These are phyloP conservation scores for Trissolcus basalis DNA, from an alignment of 1,140 invertebrate species.

Conservation along the genomic window DNA sequence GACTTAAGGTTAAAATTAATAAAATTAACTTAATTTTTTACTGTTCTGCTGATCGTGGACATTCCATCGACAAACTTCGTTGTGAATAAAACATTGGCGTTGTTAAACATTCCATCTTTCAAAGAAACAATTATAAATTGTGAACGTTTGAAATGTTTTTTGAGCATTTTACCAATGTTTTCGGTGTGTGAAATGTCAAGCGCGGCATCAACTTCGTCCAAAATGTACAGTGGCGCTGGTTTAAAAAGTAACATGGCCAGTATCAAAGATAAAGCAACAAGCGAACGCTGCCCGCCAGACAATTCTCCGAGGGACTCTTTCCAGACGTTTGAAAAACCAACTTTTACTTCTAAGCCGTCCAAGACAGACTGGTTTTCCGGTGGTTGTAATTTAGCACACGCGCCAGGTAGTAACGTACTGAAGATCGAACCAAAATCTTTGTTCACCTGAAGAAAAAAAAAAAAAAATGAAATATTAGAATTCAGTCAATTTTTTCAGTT, in stretches of 20 bases:
- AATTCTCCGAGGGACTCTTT: slow-evolving; percentile 97
- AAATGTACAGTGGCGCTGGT: slow-evolving; percentile 98
- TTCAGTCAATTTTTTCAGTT: neutral
- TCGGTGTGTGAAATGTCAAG: slow-evolving; percentile 98
- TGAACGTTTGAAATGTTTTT: slow-evolving; percentile 94
- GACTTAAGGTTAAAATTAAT: too few species aligned
- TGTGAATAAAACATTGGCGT: slow-evolving; percentile 98
- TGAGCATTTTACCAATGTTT: slow-evolving; percentile 98
- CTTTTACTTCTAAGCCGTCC: slow-evolving; percentile 94
- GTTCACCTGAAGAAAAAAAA: slow-evolving; percentile 81
- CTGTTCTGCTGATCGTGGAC: slow-evolving; percentile 87
- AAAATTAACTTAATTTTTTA: slow-evolving; percentile 28
- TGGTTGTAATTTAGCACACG: slow-evolving; percentile 89
- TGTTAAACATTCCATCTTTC: slow-evolving; percentile 99
- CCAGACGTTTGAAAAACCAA: slow-evolving; percentile 95
- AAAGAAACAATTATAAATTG: slow-evolving; percentile 99
- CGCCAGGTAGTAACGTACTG: slow-evolving; percentile 91
- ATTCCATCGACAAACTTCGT: slow-evolving; percentile 97
- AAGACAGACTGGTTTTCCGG: slow-evolving; percentile 83
- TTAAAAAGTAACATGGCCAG: slow-evolving; percentile 97
- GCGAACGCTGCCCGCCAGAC: slow-evolving; percentile 96
- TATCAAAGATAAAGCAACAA: slow-evolving; percentile 97
- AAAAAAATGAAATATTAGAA: neutral
- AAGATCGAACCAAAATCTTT: slow-evolving; percentile 98
- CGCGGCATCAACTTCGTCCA: slow-evolving; percentile 99